These are phyloP conservation scores for Hypotaenidia philippensis DNA, from an alignment of 2,797 vertebrate genomes.

Conservation along the genomic window DNA sequence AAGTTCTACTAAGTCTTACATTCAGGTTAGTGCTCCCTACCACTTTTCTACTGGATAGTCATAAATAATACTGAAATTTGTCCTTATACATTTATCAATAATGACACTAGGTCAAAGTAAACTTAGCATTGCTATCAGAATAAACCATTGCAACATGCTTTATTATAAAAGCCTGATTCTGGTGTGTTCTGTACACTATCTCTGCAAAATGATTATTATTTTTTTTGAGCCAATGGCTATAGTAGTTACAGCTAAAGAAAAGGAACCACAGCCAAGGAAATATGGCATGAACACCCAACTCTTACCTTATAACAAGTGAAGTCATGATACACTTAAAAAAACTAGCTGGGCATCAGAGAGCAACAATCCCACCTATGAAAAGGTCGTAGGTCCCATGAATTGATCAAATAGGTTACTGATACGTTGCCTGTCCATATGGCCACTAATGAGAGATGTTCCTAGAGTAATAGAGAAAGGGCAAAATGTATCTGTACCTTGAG, in stretches of 20 bases:
- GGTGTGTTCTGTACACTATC: not conserved
- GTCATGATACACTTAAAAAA: not conserved
- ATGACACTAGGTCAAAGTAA: not conserved
- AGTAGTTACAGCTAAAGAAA: not conserved
- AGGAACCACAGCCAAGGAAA: not conserved
- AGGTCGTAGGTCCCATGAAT: not conserved
- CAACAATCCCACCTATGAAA: not conserved
- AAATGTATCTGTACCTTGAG: not conserved
- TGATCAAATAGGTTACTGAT: not conserved
- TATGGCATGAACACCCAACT: not conserved
- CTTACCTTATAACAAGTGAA: not conserved
- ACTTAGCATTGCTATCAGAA: not conserved
- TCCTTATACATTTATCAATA: not conserved
- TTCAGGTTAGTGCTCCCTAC: not conserved
- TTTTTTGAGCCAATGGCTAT: not conserved
- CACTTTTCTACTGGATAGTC: not conserved
- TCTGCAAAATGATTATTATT: not conserved
- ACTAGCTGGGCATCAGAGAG: not conserved
- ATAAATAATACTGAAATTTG: not conserved
- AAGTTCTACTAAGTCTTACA: not conserved
- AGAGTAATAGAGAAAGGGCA: not conserved
- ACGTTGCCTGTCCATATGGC: not conserved
- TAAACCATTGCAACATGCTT: not conserved
- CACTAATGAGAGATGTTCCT: not conserved
- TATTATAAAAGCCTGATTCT: not conserved